These are phyloP conservation scores for Drosophila novamexicana DNA, from an alignment of 1,140 invertebrate genomes.

Conservation along the genomic window DNA sequence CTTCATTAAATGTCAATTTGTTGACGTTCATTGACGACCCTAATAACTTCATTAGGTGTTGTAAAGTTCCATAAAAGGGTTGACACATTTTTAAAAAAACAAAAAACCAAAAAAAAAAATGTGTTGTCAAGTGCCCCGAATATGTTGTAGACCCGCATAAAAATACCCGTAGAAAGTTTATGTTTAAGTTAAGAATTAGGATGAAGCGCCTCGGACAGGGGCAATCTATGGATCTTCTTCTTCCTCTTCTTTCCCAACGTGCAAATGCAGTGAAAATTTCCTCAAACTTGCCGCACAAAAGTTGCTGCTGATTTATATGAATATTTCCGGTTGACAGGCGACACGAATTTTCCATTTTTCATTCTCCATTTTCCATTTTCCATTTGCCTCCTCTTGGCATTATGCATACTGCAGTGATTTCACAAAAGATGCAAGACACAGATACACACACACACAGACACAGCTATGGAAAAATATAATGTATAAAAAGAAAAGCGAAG, in stretches of 20 bases:
- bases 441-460: conserved; percentile 27
- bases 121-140: conserved; percentile 13
- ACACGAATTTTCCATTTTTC: conserved; percentile 48
- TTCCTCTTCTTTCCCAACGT: neutral
- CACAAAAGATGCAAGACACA: conserved; percentile 57
- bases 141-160: conserved; percentile 58
- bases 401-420: conserved; percentile 81
- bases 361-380: conserved; percentile 15
- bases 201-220: neutral
- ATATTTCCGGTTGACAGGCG: conserved; percentile 67
- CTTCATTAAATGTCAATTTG: conserved; percentile 81
- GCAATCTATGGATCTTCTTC: conserved; percentile 2
- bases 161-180: conserved; percentile 31
- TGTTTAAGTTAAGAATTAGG: conserved; percentile 13
- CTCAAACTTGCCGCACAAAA: conserved; percentile 21
- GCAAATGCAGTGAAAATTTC: conserved; percentile 27
- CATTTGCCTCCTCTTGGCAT: conserved; percentile 34
- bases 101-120: neutral
- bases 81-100: conserved; percentile 33
- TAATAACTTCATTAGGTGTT: conserved; percentile 75
- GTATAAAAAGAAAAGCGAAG: conserved; percentile 9
- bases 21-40: conserved; percentile 74
- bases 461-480: neutral
- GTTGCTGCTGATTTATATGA: conserved; percentile 68
- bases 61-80: conserved; percentile 44